Base-by-base conservation (phyloP, 2,888 invertebrate genomes). In the Drosophila melanocephala region DNA sequence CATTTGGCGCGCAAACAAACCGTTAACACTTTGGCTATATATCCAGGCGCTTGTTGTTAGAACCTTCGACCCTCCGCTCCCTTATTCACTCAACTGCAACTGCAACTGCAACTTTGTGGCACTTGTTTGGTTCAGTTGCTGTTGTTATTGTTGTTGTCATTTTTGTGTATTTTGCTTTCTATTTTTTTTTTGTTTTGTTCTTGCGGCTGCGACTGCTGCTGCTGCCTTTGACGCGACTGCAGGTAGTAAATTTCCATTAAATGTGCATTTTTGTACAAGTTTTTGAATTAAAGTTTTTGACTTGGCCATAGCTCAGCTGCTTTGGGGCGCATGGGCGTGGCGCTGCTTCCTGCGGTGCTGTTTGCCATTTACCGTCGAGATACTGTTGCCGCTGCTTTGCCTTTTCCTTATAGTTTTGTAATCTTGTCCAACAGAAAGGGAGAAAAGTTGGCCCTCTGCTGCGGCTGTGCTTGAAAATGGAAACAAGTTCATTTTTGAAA, bases 221-320 rank as follows among this genome's bases (percentile, higher is more conserved):
- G 68, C 67, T 84, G 87, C 68, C 80, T 80, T 77, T 90, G 85
- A 78, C 77, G 78, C 85, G 75, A 81, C 83, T 87, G 75, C 77
- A 86, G 86, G 90, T 88, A 87, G 91, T 90, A 92, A 89, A 91
- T 92, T 91, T 92, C 83, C 91, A 92, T 92, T 92, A 92, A 91
- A 92, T 91, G 91, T 85, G 84, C 86, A 91, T 90, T 92, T 91
- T 91, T 91, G 82, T 85, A 82, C 86, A 91, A 92, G 92, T 91
- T 92, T 92, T 90, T 87, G 84, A 91, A 91, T 91, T 91, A 92
- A 92, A 91, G 83, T 92, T 91, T 85, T 84, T 76, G 87, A 83
- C 79, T 70, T 72, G 72, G 75, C 79, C 86, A 73, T 83, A 79
- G 77, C 85, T 78, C 79, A 81, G 77, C 80, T 72, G 69, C 61